These are phyloP conservation scores for Brachionus manjavacas DNA, from an alignment of 1,140 invertebrate species.

Conservation along the genomic window DNA sequence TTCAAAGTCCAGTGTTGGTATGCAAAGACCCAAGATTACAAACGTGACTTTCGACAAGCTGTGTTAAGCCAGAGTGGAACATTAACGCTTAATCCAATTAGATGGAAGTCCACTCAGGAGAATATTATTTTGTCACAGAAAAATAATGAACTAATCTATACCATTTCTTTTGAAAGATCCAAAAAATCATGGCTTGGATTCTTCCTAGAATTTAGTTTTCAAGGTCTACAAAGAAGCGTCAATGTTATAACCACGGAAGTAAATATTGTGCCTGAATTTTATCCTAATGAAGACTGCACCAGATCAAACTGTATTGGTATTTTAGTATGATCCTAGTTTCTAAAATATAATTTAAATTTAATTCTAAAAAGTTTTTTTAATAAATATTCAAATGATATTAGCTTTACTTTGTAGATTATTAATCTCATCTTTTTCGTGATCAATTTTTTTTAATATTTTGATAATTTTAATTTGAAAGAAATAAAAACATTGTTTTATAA, in stretches of 20 bases:
- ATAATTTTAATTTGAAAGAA: no score
- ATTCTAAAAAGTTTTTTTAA: no score
- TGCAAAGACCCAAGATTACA: not conserved
- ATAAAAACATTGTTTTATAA: no score
- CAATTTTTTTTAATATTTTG: no score
- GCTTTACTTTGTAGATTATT: no score
- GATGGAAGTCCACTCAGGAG: not conserved
- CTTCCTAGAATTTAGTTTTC: conserved; percentile 48
- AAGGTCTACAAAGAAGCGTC: conserved; percentile 45
- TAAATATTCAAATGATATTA: no score
- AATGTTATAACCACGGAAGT: conserved; percentile 50
- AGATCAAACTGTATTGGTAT: conserved; percentile 47
- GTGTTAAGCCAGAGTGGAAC: not conserved
- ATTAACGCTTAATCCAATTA: not conserved
- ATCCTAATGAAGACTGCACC: conserved; percentile 49
- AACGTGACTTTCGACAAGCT: not conserved
- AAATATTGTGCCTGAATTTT: conserved; percentile 49
- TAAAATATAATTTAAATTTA: no score
- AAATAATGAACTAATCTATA: not conserved
- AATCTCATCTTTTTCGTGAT: no score
- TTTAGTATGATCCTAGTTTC: conserved; percentile 45
- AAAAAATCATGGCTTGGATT: conserved; percentile 47
- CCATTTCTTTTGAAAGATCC: conserved; percentile 43
- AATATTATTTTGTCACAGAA: not conserved
- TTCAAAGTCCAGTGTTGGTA: not conserved